Base-by-base conservation (phyloP, 1,140 invertebrate genomes). In the Subanguina moxae region DNA sequence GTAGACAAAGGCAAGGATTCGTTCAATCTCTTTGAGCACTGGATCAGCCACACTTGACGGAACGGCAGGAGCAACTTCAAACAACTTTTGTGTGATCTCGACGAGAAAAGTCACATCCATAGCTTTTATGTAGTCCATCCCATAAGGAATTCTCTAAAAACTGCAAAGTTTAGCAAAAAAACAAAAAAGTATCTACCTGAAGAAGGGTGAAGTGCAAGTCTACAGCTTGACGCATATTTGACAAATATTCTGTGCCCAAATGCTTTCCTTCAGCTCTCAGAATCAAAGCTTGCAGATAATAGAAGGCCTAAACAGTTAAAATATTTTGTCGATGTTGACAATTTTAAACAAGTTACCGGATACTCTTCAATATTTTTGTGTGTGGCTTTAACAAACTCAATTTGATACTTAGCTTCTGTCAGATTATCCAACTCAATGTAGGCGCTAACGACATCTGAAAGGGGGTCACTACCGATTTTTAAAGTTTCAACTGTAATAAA, bases 41-140 rank as follows among this genome's bases (percentile, higher is more conserved):
- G 83, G 11, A 78, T 64, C 65, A 76, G 76, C 84, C 87, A 82
- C 84, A 83, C 72, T 28, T 84, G 85, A 83, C 85, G 76, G 30
- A 72, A 86, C 84, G 75, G 84, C 83, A 1, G 90, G 89, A 42
- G 88, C 87, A 85, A 90, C 89, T 67, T 88, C 84, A 9, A 93
- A 85, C 76, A 90, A 89, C 76, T 91, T 88, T 72, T 88, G 87
- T 9, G 89, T 88, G 9, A 94, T 86, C 70, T 91, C 87, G 11
- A 93, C 80, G 25, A 93, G 84, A 72, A 95, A 90, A 83, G 92
- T 90, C 1, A 92, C 90, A 85, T 96, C 90, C 27, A 97, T 84
- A 42, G 85, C 79, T 17, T 87, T 85, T 8, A 93, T 85, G 80
- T 93, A 94, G 0, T 88, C 83, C 15, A 89, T 84, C 25, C 91